Conservation (phyloP, 2,113 vertebrate species). For the Macrotus californicus region DNA sequence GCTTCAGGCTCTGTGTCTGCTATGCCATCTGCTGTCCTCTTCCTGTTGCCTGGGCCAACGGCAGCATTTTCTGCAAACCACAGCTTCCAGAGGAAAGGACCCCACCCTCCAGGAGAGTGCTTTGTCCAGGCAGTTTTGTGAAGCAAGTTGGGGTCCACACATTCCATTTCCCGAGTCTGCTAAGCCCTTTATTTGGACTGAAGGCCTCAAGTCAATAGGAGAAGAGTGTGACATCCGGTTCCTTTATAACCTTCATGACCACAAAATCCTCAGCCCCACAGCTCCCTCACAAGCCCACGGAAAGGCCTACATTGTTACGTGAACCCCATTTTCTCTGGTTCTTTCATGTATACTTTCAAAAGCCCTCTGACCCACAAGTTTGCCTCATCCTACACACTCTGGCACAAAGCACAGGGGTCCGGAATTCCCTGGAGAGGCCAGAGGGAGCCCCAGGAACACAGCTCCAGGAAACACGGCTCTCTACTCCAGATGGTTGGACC, state of each 20-base stretch:
- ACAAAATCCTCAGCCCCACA: not conserved
- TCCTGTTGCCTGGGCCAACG: not conserved
- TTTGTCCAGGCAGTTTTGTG: rapidly evolving
- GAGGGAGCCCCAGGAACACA: not conserved
- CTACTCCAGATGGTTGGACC: not conserved
- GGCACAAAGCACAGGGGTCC: not conserved
- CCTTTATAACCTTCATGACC: not conserved
- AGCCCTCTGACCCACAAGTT: not conserved
- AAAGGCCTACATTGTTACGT: not conserved
- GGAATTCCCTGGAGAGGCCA: not conserved
- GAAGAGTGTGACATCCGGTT: not conserved
- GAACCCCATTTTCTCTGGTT: not conserved
- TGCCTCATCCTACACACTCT: not conserved
- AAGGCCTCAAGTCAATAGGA: not conserved
- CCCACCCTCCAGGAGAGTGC: too few species aligned
- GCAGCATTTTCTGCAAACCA: too few species aligned
- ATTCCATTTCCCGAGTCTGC: rapidly evolving
- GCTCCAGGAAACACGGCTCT: not conserved
- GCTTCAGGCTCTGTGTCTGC: not conserved
- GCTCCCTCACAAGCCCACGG: rapidly evolving
- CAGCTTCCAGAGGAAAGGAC: rapidly evolving
- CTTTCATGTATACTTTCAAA: not conserved
- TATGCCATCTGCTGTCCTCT: not conserved
- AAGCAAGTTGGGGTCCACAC: not conserved
- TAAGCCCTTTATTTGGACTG: not conserved